Base-by-base conservation (phyloP, 2,113 vertebrate genomes). In the Pluvianellus socialis region DNA sequence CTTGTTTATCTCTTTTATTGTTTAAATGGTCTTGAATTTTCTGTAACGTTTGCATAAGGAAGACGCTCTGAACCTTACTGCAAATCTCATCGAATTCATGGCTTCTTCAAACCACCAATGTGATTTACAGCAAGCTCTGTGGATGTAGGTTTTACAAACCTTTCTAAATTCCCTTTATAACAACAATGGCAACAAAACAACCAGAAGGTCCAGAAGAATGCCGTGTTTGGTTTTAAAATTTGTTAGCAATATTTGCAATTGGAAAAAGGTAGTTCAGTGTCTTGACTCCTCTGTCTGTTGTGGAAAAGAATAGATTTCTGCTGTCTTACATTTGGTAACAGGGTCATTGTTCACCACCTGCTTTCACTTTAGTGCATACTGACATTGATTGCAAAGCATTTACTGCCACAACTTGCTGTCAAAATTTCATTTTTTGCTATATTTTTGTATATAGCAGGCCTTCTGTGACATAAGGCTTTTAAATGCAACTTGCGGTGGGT, bases 291-390 rank as follows among this genome's bases (percentile, higher is more conserved):
- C 1, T 30, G 15, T 79, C 49, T 94, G 21, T 26, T 81, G 21
- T 10, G 35, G 70, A 86, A 91, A 72, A 88, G 76, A 83, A 95
- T 53, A 28, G 90, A 82, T 96, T 94, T 73, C 85, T 95, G 83
- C 86, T 91, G 45, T 44, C 74, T 84, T 42, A 52, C 12, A 2
- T 92, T 94, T 83, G 74, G 28, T 68, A 91, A 58, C 90, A 65
- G 80, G 81, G 65, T 94, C 97, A 74, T 96, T 68, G 92, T 86
- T 96, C 88, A 90, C 91, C 94, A 79, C 91, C 92, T 97, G 91
- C 86, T 96, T 90, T 90, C 87, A 35, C 84, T 92, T 50, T n/a
- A 62, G 47, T 87, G 68, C 62, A 33, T 42, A 15, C 67, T 89
- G 91, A 92, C 88, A 73, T 75, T 86, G 94, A 95, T 92, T 92